phyloP scores from a whole-genome alignment of 2,113 vertebrate genomes.

The Nannospalax galili region DNA sequence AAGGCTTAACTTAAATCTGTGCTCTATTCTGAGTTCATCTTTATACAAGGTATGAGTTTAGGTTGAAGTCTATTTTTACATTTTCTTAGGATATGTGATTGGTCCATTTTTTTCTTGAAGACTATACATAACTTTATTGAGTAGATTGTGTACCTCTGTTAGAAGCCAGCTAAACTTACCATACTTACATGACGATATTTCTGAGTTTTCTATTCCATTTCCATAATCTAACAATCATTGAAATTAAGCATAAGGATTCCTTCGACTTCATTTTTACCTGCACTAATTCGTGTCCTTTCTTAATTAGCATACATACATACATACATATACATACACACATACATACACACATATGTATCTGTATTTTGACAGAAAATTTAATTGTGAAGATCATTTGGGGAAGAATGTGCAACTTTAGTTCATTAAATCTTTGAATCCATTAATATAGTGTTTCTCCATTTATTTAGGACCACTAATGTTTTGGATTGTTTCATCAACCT shows the following conservation, averaged over 20 bases:
- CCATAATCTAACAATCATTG: neutral
- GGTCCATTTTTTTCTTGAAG: neutral
- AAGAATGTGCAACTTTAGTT: neutral
- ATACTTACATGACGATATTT: neutral
- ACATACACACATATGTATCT: neutral
- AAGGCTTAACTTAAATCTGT: neutral
- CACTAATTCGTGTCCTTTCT: neutral
- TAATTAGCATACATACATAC: neutral
- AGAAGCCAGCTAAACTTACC: neutral
- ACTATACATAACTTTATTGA: neutral
- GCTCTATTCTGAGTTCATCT: neutral
- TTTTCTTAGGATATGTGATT: neutral
- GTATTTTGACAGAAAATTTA: neutral
- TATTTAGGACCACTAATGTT: neutral
- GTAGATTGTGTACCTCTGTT: neutral
- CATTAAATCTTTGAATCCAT: neutral
- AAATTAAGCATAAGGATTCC: neutral
- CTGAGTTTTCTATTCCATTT: neutral
- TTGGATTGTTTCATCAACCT: neutral
- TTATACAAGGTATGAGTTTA: neutral
- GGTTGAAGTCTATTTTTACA: neutral
- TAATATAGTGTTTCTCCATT: neutral
- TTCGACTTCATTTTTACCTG: neutral
- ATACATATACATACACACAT: neutral
- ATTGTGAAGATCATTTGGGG: neutral